Base-by-base conservation (phyloP, 2,113 vertebrate species). In the Ceyx cyanopectus region DNA sequence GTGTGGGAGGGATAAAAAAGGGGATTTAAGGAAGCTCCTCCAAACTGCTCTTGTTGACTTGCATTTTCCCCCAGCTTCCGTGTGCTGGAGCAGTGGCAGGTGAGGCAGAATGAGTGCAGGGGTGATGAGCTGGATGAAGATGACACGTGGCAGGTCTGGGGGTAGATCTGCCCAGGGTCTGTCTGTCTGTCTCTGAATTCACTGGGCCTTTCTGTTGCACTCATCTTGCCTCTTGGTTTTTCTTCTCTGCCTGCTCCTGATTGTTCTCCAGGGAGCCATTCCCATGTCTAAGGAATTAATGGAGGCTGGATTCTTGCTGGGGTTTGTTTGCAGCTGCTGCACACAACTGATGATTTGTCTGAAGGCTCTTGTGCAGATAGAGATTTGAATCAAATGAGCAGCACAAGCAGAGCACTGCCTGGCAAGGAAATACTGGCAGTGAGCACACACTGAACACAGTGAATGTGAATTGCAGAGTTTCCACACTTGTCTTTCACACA, bases 181-280 rank as follows among this genome's bases (percentile, higher is more conserved):
- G 41, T 83, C 24, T 65, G 41, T 5, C 46, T 80, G 61, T 69
- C 80, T 37, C 27, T 62, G 63, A 79, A 90, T 86, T 68, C 73
- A 76, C 17, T 19, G 58, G 15, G 24, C 6, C 10, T 87, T 93
- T 73, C 53, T 85, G 45, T 72, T 79, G 16, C 27, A 22, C 27
- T 82, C 43, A 15, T 85, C 51, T 74, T 70, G n/a, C 30, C 9
- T 27, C 78, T 78, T 12, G 1, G 56, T 69, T 88, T 92, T 92
- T 91, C 50, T 73, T 91, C 23, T 40, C 68, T 76, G 81, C 21
- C 45, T 90, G 58, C 70, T 76, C 68, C 58, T 90, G 81, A 89
- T 89, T 79, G 67, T 62, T 91, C 74, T 66, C 81, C 60, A 77
- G 84, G 91, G 78, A 87, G 43, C 43, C 48, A 77, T 93, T 91